These are phyloP conservation scores for Coreoperca whiteheadi DNA, from an alignment of 2,113 vertebrate genomes.

Conservation along the genomic window DNA sequence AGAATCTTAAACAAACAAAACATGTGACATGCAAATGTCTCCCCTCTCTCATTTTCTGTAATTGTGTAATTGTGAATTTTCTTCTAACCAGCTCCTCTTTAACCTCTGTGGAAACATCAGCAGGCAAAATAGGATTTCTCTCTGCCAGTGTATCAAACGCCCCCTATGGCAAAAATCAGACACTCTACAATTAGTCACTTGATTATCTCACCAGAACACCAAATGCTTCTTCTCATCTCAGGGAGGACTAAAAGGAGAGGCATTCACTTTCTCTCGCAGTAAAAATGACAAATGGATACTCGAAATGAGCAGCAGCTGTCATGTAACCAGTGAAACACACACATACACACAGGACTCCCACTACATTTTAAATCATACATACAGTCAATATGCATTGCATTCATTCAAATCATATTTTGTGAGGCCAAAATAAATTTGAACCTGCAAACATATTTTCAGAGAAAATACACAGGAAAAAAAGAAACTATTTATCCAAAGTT, in stretches of 20 bases:
- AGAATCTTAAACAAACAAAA: conserved; percentile 51
- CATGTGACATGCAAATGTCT: conserved; percentile 34
- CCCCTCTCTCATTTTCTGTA: conserved; percentile 49
- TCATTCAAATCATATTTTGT: neutral
- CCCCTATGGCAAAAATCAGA: conserved; percentile 68
- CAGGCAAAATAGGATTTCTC: conserved; percentile 54
- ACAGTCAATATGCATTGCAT: neutral
- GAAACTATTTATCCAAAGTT: neutral
- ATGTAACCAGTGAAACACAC: conserved; percentile 6
- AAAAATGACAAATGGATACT: conserved; percentile 42
- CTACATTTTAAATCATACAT: neutral
- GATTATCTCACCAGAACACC: conserved; percentile 72
- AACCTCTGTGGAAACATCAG: conserved; percentile 60
- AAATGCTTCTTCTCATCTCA: conserved; percentile 59
- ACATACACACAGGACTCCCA: neutral
- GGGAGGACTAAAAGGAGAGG: conserved; percentile 31
- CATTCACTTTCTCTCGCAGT: conserved; percentile 32
- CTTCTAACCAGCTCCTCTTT: conserved; percentile 51
- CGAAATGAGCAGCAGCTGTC: conserved; percentile 10
- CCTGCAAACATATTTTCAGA: neutral
- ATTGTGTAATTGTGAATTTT: conserved; percentile 63
- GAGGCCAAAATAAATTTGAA: neutral
- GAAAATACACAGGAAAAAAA: neutral
- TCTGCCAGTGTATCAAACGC: conserved; percentile 58
- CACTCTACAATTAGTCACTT: conserved; percentile 73